phyloP scores from a whole-genome alignment of 92 coral and sea anemone genomes.

The Epizoanthus ramosus region DNA sequence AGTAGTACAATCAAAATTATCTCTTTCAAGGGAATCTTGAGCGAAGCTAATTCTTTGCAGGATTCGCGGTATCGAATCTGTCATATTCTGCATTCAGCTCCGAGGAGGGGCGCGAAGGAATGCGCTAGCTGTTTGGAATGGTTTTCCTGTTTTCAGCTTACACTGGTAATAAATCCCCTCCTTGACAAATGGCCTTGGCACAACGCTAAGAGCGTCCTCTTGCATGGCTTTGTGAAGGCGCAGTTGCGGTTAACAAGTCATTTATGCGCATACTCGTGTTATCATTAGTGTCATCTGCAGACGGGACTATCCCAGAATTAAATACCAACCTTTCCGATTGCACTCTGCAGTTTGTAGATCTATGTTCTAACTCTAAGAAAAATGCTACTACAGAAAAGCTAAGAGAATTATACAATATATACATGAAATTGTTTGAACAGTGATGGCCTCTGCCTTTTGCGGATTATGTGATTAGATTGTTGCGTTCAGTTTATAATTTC shows the following conservation, averaged over 20 bases:
- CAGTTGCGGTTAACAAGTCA: conserved; percentile 2
- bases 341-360: background rate
- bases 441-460: no score
- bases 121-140: conserved; percentile 22
- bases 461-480: no score
- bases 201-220: background rate
- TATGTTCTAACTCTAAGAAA: no score
- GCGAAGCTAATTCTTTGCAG: background rate
- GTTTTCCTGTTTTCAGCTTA: conserved; percentile 20
- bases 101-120: conserved; percentile 43
- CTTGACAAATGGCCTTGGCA: conserved; percentile 24
- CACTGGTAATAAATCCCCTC: conserved; percentile 6
- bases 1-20: background rate
- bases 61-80: background rate
- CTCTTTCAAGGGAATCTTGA: conserved; percentile 26
- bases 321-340: conserved; percentile 20
- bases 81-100: conserved; percentile 15
- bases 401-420: no score
- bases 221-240: background rate
- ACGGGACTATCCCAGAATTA: conserved; percentile 12
- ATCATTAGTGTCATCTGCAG: conserved; percentile 32
- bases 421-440: no score
- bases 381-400: no score
- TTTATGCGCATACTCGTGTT: background rate
- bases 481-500: no score